phyloP scores from a whole-genome alignment of 2,888 invertebrate genomes.

The Cenopis cana region DNA sequence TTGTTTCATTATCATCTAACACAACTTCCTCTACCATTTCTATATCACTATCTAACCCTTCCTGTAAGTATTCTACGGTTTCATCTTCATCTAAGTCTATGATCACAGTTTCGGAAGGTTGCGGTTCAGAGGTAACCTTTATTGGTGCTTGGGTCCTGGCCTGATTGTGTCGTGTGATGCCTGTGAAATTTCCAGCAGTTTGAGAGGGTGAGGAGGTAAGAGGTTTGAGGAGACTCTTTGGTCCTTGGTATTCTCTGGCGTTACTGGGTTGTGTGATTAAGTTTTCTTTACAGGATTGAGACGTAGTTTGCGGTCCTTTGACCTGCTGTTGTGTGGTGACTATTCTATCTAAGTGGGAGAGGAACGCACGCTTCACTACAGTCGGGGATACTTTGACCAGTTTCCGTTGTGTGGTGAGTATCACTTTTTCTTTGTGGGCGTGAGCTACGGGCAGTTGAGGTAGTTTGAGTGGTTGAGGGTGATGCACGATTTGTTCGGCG shows the following conservation, averaged over 20 bases:
- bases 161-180: neutral
- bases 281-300: neutral
- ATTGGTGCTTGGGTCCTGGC: neutral
- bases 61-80: slow-evolving; percentile 4
- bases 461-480: neutral
- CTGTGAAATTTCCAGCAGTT: too few species aligned
- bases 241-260: neutral
- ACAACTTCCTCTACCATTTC: neutral
- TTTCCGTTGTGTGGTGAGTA: neutral
- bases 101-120: neutral
- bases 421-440: neutral
- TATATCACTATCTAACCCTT: neutral
- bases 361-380: neutral
- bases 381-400: neutral
- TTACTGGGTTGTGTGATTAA: neutral
- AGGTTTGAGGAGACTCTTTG: too few species aligned
- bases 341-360: neutral
- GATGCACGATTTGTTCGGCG: neutral
- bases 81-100: neutral
- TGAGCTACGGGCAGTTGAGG: neutral
- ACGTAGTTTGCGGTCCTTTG: neutral
- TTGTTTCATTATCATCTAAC: neutral
- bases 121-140: neutral
- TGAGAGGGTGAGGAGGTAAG: too few species aligned
- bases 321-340: neutral